These are phyloP conservation scores for Neoitamus cyanurus DNA, from an alignment of 2,888 invertebrate species.

Conservation along the genomic window DNA sequence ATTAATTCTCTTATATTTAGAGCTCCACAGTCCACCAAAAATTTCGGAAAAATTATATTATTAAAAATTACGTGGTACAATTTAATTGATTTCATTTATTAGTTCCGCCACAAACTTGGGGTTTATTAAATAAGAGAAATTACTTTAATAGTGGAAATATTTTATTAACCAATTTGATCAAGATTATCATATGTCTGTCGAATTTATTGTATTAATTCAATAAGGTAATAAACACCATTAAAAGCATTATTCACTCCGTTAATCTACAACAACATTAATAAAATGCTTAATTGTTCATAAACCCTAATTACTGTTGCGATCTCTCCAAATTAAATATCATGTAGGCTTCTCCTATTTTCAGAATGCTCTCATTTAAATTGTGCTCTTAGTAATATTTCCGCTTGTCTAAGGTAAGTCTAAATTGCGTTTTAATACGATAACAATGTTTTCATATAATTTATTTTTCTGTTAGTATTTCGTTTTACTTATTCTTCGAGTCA, in stretches of 20 bases:
- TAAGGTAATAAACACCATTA: conserved; percentile 39
- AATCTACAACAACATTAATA: conserved; percentile 38
- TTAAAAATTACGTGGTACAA: not conserved
- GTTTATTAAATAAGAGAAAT: not conserved
- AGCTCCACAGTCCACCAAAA: too few species aligned
- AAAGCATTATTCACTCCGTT: conserved; percentile 38
- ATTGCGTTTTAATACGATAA: not conserved
- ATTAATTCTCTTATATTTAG: too few species aligned
- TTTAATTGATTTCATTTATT: not conserved
- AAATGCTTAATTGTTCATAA: conserved; percentile 23
- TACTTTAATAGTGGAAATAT: conserved; percentile 21
- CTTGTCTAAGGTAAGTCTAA: not conserved
- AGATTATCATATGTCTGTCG: conserved; percentile 28
- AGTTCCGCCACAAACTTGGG: not conserved
- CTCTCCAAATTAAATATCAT: conserved; percentile 7
- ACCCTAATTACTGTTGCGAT: conserved; percentile 13
- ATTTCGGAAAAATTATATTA: too few species aligned
- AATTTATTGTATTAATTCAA: conserved; percentile 28
- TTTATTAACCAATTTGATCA: conserved; percentile 37
- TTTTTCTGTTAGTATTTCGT: not conserved
- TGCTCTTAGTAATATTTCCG: not conserved
- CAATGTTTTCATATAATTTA: not conserved
- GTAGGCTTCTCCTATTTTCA: not conserved
- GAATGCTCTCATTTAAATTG: conserved; percentile 8
- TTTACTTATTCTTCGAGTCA: not conserved